Evolutionary conservation across 2,113 vertebrate genomes (phyloP).

Genomic region (Cnemophilus loriae): DNA sequence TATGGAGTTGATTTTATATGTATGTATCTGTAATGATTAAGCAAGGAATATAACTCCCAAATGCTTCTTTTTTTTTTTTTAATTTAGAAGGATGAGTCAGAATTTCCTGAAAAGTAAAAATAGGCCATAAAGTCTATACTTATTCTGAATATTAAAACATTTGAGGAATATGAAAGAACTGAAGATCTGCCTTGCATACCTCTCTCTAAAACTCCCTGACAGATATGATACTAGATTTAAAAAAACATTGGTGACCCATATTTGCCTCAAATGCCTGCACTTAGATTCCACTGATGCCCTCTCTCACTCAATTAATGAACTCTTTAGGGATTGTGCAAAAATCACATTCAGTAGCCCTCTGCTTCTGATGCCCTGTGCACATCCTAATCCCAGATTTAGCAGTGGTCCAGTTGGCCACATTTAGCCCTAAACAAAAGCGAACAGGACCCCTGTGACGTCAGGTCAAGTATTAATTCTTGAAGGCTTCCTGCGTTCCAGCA

Average conservation of each 20-base stretch:
- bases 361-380: not conserved
- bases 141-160: not conserved
- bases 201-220: not conserved
- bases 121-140: not conserved
- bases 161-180: not conserved
- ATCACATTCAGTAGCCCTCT: not conserved
- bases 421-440: not conserved
- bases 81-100: not conserved
- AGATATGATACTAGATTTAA: not conserved
- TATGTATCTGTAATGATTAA: not conserved
- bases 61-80: not conserved
- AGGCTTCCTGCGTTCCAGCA: not conserved
- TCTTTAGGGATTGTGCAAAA: not conserved
- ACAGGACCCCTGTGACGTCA: not conserved
- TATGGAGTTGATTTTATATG: not conserved
- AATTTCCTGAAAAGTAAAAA: constrained; percentile 15
- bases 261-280: not conserved
- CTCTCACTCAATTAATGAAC: not conserved
- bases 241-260: not conserved
- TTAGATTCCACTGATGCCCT: not conserved
- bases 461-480: not conserved
- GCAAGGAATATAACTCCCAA: not conserved
- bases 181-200: not conserved
- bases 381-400: not conserved
- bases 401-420: not conserved